phyloP scores from a whole-genome alignment of 2,797 vertebrate species.

The Naso thynnoides region DNA sequence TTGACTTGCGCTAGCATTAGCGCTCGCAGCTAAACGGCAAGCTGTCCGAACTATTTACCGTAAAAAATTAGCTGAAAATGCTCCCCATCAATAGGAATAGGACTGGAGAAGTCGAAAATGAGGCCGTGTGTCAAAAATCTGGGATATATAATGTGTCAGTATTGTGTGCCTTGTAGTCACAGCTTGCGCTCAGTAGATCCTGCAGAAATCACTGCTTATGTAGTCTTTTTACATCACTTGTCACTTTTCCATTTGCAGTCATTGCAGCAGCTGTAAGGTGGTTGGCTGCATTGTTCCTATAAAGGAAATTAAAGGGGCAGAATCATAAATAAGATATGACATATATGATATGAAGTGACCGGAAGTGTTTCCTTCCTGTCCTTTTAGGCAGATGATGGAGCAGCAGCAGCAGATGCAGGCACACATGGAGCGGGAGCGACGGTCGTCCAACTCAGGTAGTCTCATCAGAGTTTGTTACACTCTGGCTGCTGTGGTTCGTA shows the following conservation, averaged over 20 bases:
- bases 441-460: slow-evolving; percentile 94
- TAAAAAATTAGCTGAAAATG: too few relatives aligned
- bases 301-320: slow-evolving; percentile 6
- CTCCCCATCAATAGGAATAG: too few relatives aligned
- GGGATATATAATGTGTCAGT: background rate
- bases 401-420: slow-evolving; percentile 93
- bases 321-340: background rate
- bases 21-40: too few relatives aligned
- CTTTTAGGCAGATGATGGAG: slow-evolving; percentile 94
- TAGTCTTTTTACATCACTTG: background rate
- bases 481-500: background rate
- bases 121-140: background rate
- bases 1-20: too few relatives aligned
- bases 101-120: too few relatives aligned
- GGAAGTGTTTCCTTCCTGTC: slow-evolving; percentile 36
- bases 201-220: background rate
- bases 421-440: slow-evolving; percentile 95
- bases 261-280: background rate
- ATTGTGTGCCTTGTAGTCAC: background rate
- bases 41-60: too few relatives aligned
- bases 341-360: slow-evolving; percentile 4
- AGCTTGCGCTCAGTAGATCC: background rate
- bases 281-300: background rate
- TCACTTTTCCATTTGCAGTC: background rate
- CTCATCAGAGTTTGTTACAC: background rate